Evolutionary conservation across 2,113 vertebrate species (phyloP).

Genomic region (Aspiorhynchus laticeps): DNA sequence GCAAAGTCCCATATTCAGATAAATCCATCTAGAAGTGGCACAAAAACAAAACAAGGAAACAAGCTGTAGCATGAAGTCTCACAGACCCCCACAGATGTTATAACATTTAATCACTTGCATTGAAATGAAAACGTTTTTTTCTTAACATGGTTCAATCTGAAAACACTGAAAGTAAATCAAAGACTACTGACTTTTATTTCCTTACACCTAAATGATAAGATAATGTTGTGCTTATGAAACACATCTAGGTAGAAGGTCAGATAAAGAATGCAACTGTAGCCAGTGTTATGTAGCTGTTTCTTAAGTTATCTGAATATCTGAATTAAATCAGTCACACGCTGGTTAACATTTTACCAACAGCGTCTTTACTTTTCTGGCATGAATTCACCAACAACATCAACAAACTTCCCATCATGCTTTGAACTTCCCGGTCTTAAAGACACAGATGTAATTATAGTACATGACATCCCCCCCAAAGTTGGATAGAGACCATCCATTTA

Average conservation of each 20-base stretch:
- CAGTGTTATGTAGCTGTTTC: too few species aligned
- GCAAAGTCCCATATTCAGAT: neutral
- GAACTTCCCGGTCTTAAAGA: too few species aligned
- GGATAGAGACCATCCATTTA: too few species aligned
- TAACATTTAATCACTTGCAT: neutral
- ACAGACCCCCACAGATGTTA: neutral
- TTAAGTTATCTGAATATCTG: too few species aligned
- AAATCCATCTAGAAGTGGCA: neutral
- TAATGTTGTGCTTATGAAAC: neutral
- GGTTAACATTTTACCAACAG: too few species aligned
- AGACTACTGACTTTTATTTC: neutral
- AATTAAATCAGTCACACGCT: too few species aligned
- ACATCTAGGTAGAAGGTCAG: neutral
- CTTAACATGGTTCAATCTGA: neutral
- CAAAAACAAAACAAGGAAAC: neutral
- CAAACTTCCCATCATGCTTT: too few species aligned
- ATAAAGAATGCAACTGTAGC: neutral
- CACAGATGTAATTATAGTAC: too few species aligned
- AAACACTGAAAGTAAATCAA: neutral
- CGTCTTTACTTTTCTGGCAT: too few species aligned
- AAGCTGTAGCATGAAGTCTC: neutral
- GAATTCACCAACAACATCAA: too few species aligned
- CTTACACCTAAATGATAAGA: neutral
- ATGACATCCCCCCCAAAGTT: too few species aligned
- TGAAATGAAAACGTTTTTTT: neutral